Evolutionary conservation across 1,140 invertebrate genomes (phyloP), one percentile per base, ranked within the genome.

Genomic region (Platyscapa corneri): DNA sequence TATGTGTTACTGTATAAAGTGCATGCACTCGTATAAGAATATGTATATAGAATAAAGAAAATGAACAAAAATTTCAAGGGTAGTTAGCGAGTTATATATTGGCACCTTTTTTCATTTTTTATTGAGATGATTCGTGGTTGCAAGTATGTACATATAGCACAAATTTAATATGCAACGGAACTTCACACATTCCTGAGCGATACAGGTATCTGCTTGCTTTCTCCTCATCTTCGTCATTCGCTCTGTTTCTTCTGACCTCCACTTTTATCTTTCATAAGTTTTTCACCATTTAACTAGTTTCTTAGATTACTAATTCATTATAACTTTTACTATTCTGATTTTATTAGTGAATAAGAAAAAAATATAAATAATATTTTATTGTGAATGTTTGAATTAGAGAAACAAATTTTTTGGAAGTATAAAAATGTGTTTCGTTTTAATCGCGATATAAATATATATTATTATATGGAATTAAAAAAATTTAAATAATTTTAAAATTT

Each of bases 141-240:
- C 10, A 23, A 6, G 23, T 37, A 27, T 65, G 53, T 60, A 77
- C 30, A 42, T 42, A 46, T 64, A 53, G 34, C 39, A 39, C 72
- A 67, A 60, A 82, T 67, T 81, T 83, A 86, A 87, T 84, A 80
- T 74, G 74, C 76, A 86, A 88, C 85, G 88, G 84, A 85, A 87
- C 86, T 84, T 86, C 84, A 84, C 85, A 77, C 87, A 88, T 88
- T 88, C 88, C 87, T 85, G 39, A 85, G 46, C 80, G 67, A 72
- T 60, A 49, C 80, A 78, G 75, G 85, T 74, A 70, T 74, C 64
- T n/a, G 37, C 30, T 72, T 81, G 72, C 86, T 88, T 86, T 84
- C 87, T 85, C 85, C 75, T 83, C 81, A 81, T 87, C 82, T 82
- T 85, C 86, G 80, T 88, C 87, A 78, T 65, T 84, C 86, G 85